phyloP scores from a whole-genome alignment of 2,113 vertebrate species.

The Hiodon alosoides region DNA sequence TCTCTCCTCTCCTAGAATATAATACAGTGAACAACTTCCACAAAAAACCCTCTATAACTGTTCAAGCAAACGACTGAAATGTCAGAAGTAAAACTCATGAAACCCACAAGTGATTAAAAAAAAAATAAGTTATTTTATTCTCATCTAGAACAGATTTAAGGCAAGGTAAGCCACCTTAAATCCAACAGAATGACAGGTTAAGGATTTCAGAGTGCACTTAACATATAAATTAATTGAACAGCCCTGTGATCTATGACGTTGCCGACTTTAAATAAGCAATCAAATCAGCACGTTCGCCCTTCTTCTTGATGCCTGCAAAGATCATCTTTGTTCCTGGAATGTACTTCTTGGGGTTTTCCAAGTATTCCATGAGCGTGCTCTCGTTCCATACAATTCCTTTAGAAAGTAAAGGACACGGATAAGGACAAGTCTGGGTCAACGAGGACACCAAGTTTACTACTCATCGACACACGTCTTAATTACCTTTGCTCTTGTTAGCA shows the following conservation, averaged over 20 bases:
- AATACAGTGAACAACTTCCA: too few species aligned
- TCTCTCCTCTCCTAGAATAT: too few species aligned
- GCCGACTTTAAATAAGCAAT: conserved; percentile 73
- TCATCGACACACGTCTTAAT: not conserved
- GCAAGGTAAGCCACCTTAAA: too few species aligned
- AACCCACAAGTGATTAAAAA: too few species aligned
- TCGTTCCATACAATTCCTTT: conserved; percentile 69
- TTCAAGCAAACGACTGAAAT: too few species aligned
- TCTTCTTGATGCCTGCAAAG: conserved; percentile 83
- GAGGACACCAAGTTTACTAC: not conserved
- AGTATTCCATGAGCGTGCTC: conserved; percentile 68
- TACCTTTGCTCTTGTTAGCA: conserved; percentile 78
- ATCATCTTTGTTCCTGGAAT: conserved; percentile 80
- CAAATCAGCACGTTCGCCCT: conserved; percentile 70
- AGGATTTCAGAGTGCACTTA: not conserved
- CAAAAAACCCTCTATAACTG: too few species aligned
- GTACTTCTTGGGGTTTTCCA: conserved; percentile 86
- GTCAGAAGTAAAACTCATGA: too few species aligned
- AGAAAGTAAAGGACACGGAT: conserved; percentile 21
- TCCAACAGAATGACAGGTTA: too few species aligned
- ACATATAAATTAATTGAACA: conserved; percentile 16
- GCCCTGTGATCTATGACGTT: conserved; percentile 54
- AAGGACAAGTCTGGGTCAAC: conserved; percentile 3
- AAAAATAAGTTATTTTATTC: too few species aligned
- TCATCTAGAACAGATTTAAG: too few species aligned